These are phyloP conservation scores for Cephus cinctus DNA, from an alignment of 1,140 invertebrate species.

Conservation along the genomic window DNA sequence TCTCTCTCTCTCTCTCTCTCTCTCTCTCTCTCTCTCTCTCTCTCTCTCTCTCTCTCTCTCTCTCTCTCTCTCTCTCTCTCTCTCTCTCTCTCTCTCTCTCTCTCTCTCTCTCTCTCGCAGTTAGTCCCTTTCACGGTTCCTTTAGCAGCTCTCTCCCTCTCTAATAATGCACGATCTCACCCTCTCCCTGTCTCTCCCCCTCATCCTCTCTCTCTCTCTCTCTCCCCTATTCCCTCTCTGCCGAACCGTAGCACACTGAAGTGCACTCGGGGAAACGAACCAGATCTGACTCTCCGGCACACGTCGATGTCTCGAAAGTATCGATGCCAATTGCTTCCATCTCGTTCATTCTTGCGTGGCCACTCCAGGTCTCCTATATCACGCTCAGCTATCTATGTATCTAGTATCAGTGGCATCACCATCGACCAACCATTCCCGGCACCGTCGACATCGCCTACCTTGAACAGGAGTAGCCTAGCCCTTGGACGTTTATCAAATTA, in stretches of 20 bases:
- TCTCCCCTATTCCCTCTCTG: conserved; percentile 29
- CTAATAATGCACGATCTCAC: neutral
- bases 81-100: conserved; percentile 20
- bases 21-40: neutral
- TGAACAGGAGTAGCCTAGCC: too few species aligned
- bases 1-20: conserved; percentile 17
- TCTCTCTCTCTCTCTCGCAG: too few species aligned
- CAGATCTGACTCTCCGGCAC: conserved; percentile 39
- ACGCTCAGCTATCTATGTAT: too few species aligned
- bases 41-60: conserved; percentile 17
- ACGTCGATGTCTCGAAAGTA: conserved; percentile 42
- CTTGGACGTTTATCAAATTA: conserved; percentile 49
- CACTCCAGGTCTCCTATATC: conserved; percentile 25
- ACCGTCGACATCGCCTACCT: too few species aligned
- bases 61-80: neutral
- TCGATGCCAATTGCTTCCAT: conserved; percentile 43
- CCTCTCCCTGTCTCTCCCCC: conserved; percentile 15
- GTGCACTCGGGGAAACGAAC: conserved; percentile 43
- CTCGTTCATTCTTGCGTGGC: conserved; percentile 2
- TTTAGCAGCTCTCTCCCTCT: conserved; percentile 17
- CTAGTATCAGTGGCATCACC: too few species aligned
- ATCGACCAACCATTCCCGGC: conserved; percentile 29
- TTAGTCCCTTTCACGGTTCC: too few species aligned
- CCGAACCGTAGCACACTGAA: conserved; percentile 21
- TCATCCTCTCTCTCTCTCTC: conserved; percentile 16